Base-by-base conservation (phyloP, 2,113 vertebrate genomes). In the Chaenocephalus aceratus region DNA sequence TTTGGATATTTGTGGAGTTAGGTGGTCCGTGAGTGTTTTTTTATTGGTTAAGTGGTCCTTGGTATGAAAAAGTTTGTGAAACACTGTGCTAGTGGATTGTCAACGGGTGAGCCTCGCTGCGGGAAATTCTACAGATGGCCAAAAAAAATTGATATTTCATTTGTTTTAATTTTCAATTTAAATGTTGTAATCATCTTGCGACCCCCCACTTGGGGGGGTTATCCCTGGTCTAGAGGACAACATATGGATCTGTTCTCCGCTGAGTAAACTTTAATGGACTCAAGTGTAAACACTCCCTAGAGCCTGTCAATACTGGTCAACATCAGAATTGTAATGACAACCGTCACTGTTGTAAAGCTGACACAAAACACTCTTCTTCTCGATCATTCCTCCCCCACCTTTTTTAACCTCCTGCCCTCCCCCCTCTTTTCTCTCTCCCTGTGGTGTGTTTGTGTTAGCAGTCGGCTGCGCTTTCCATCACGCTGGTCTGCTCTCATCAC, bases 401-500 rank as follows among this genome's bases (percentile, higher is more conserved):
- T 75, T 41, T 81, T 49, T 68, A 13, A 72, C 66, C 68, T 72
- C 46, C 10, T 13, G 12, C 44, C 66, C 57, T 18, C 49, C 12
- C 30, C 13, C n/a, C 30, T 56, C 44, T 58, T 72, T 58, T 77
- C 52, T 69, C 44, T 77, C 49, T 85, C 23, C 53, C 76, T 49
- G 8, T n/a, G 9, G 58, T 80, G 70, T 94, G 92, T 95, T 95
- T 94, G 90, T 94, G 83, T 95, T 94, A 91, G 90, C 92, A 91
- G 87, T 93, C 77, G 91, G 86, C 84, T 92, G 87, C 84, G 88
- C 91, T 94, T 93, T 90, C 82, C 86, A 87, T 93, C 91, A 94
- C 72, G 80, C 86, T 89, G 88, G 70, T 93, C 89, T 87, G 87
- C 68, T 89, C 88, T 93, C 93, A 94, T 95, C 89, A 84, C 63